Evolutionary conservation across 2,888 invertebrate genomes (phyloP).

Genomic region (Synergus itoensis): DNA sequence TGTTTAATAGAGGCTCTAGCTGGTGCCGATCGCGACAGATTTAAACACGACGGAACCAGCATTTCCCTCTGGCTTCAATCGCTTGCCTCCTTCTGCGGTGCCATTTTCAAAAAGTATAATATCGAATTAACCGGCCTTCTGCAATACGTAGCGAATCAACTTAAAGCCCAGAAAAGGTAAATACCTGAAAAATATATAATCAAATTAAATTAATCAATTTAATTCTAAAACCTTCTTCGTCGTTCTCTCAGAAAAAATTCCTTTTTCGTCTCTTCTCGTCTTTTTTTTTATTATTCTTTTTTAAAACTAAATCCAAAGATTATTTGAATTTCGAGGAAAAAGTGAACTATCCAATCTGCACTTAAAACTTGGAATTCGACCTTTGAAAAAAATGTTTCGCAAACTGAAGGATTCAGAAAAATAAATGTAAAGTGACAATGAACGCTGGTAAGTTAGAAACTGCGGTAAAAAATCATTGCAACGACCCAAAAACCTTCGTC

Average conservation of each 20-base stretch:
- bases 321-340: background rate
- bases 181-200: constrained; percentile 8
- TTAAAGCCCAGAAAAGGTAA: constrained; percentile 97
- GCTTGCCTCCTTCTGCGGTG: constrained; percentile 96
- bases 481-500: background rate
- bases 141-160: constrained; percentile 97
- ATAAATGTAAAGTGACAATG: background rate
- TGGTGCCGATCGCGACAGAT: constrained; percentile 86
- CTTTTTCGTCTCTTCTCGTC: background rate
- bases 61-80: constrained; percentile 97
- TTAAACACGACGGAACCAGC: constrained; percentile 93
- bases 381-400: background rate
- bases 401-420: background rate
- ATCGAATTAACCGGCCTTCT: constrained; percentile 96
- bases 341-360: background rate
- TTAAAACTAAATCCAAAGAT: background rate
- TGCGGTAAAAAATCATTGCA: background rate
- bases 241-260: background rate
- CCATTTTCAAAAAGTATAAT: constrained; percentile 97
- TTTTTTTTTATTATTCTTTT: background rate
- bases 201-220: background rate
- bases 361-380: background rate
- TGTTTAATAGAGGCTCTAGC: constrained; percentile 96
- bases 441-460: constrained; percentile 1
- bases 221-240: constrained; percentile 9